These are phyloP conservation scores for Chionoecetes opilio DNA, from an alignment of 1,140 invertebrate species.

Conservation along the genomic window DNA sequence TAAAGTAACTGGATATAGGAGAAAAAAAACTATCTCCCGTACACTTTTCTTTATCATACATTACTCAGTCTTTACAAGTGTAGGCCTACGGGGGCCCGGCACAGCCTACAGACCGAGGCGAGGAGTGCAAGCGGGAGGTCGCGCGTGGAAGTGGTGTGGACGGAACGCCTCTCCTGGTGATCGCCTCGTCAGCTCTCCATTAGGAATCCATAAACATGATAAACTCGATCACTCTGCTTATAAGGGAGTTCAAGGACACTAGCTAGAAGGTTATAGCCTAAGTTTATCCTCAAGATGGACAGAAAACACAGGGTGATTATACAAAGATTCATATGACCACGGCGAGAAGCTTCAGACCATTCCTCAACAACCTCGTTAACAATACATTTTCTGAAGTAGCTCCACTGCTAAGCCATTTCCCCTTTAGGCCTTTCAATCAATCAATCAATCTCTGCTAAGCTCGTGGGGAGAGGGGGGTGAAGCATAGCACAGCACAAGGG, in stretches of 20 bases:
- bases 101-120: neutral
- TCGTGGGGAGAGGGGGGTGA: too few species aligned
- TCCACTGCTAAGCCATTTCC: neutral
- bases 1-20: too few species aligned
- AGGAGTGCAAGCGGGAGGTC: neutral
- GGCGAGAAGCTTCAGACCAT: neutral
- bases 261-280: neutral
- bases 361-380: neutral
- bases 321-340: neutral
- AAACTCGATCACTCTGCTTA: neutral
- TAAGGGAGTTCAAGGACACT: neutral
- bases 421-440: too few species aligned
- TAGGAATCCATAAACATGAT: too few species aligned
- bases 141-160: neutral
- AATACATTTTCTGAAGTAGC: neutral
- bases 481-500: too few species aligned
- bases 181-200: neutral
- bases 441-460: too few species aligned
- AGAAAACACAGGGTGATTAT: neutral
- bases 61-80: neutral
- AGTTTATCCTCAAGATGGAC: neutral
- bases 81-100: neutral
- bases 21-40: too few species aligned
- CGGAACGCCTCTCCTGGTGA: neutral
- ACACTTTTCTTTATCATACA: conserved; percentile 3